Evolutionary conservation across 2,888 invertebrate genomes (phyloP).

Genomic region (Cloeon dipterum): DNA sequence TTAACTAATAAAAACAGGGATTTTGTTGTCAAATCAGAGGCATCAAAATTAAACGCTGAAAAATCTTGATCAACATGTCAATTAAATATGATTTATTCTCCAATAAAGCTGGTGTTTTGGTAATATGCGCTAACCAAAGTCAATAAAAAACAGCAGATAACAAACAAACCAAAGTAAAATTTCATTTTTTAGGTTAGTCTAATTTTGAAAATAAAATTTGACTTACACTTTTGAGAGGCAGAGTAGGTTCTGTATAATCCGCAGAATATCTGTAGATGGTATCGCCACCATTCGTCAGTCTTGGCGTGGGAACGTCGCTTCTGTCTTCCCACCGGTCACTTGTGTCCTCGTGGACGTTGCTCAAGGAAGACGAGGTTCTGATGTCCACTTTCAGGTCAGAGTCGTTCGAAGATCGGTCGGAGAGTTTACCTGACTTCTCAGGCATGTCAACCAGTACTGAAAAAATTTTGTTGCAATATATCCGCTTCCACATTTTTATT

Average conservation of each 20-base stretch:
- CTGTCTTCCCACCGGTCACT: slow-evolving; percentile 12
- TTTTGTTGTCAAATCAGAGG: no score
- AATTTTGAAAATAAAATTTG: no score
- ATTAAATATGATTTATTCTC: no score
- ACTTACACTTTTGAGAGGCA: slow-evolving; percentile 49
- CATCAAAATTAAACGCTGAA: no score
- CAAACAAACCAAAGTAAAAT: no score
- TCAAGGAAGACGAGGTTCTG: slow-evolving; percentile 56
- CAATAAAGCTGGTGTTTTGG: no score
- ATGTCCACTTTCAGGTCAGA: slow-evolving; percentile 80
- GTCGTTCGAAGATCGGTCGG: slow-evolving; percentile 77
- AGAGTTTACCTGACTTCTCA: slow-evolving; percentile 30
- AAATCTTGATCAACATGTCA: no score
- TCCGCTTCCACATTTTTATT: background rate
- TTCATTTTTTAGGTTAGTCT: no score
- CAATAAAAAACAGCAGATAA: no score
- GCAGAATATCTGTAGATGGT: slow-evolving; percentile 25
- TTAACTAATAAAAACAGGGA: no score
- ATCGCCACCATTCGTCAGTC: slow-evolving; percentile 23
- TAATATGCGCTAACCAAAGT: no score
- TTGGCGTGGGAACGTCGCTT: slow-evolving; percentile 4
- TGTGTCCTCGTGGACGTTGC: slow-evolving; percentile 26
- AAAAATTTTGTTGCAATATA: no score
- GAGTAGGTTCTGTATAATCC: slow-evolving; percentile 55
- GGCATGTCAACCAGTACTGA: slow-evolving; percentile 26